A percentile compares a stretch with the other conserved stretches of the same genome.
Conservation (phyloP, 1,140 invertebrate species). For the Ridgeia piscesae region DNA sequence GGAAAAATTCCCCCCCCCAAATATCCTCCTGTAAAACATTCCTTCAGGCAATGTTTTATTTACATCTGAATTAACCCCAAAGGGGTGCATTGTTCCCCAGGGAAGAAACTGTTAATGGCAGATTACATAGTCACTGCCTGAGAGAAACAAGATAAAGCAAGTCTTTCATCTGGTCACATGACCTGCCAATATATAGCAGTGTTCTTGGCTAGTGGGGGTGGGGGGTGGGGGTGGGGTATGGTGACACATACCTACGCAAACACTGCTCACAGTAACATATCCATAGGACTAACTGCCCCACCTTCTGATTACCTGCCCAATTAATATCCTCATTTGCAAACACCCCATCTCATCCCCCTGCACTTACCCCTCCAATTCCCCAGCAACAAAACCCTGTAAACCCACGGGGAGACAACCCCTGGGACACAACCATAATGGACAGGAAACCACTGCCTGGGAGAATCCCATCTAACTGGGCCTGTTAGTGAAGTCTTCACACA, state of each 20-base stretch:
- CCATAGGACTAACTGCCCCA: background rate
- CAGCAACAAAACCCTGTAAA: background rate
- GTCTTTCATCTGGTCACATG: background rate
- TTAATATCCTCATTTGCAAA: background rate
- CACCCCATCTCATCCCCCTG: background rate
- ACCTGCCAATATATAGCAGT: background rate
- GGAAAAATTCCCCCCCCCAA: background rate
- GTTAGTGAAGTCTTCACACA: background rate
- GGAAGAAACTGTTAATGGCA: background rate
- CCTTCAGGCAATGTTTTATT: background rate
- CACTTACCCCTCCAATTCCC: background rate
- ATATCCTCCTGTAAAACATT: background rate
- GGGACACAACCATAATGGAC: background rate
- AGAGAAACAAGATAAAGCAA: background rate
- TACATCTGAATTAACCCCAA: background rate
- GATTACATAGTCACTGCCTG: background rate
- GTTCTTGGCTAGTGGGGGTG: background rate
- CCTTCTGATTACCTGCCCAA: background rate
- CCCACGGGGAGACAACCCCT: background rate
- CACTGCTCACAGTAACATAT: background rate
- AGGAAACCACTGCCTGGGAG: background rate
- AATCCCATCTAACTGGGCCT: background rate
- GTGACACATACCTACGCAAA: background rate
- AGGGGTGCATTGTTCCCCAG: background rate
- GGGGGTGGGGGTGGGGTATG: background rate